phyloP scores from a whole-genome alignment of 1,140 invertebrate species.

The Zaprionus africanus region DNA sequence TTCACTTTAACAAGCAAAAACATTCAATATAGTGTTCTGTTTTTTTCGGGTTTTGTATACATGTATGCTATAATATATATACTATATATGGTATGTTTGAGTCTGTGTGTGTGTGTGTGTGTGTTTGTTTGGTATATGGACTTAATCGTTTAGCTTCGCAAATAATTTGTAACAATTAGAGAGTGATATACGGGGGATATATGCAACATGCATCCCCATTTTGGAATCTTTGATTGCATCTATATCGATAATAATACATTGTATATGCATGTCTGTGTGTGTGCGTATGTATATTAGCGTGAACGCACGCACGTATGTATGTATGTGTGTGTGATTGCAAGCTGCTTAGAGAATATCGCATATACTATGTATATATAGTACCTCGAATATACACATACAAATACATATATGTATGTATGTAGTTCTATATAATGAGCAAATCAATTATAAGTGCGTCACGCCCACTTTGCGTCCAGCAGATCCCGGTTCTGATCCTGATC shows the following conservation, averaged over 20 bases:
- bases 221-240: slow-evolving; percentile 40
- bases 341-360: slow-evolving; percentile 43
- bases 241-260: slow-evolving; percentile 51
- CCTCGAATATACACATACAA: slow-evolving; percentile 19
- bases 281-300: not conserved
- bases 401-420: slow-evolving; percentile 35
- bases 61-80: slow-evolving; percentile 21
- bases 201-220: slow-evolving; percentile 22
- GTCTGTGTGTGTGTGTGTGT: slow-evolving; percentile 32
- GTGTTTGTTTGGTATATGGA: slow-evolving; percentile 51
- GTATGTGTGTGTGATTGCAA: slow-evolving; percentile 54
- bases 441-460: slow-evolving; percentile 55
- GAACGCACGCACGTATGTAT: slow-evolving; percentile 13
- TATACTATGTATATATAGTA: slow-evolving; percentile 51
- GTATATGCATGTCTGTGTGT: slow-evolving; percentile 15
- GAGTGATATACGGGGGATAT: slow-evolving; percentile 49
- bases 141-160: slow-evolving; percentile 71
- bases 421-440: slow-evolving; percentile 63
- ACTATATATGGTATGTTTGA: slow-evolving; percentile 19
- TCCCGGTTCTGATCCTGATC: not conserved
- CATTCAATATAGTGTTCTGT: slow-evolving; percentile 82
- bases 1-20: slow-evolving; percentile 83
- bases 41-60: slow-evolving; percentile 37
- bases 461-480: slow-evolving; percentile 21
- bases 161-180: slow-evolving; percentile 70